A percentile compares a stretch with the other conserved stretches of the same genome.
phyloP scores from a whole-genome alignment of 1,140 invertebrate genomes.

The Planococcus citri region DNA sequence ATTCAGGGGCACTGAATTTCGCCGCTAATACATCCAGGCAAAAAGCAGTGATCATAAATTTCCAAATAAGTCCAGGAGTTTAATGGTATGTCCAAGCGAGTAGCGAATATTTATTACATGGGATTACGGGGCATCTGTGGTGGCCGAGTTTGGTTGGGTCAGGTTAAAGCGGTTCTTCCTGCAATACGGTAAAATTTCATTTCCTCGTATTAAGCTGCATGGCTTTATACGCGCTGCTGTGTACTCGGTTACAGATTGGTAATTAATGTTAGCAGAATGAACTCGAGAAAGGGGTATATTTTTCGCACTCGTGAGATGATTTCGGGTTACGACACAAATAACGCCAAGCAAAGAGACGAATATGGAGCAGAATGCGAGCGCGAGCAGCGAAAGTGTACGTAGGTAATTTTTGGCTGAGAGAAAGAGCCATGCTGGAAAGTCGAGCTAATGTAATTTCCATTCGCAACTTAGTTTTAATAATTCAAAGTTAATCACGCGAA shows the following conservation, averaged over 20 bases:
- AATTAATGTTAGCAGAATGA: background rate
- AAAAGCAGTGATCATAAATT: constrained; percentile 7
- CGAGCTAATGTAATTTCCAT: background rate
- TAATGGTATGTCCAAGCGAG: constrained; percentile 6
- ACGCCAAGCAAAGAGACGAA: too few species aligned
- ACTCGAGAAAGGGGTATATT: background rate
- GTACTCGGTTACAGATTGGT: background rate
- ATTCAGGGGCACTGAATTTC: constrained; percentile 2
- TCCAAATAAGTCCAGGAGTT: constrained; percentile 2
- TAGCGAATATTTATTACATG: constrained; percentile 3
- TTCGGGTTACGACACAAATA: too few species aligned
- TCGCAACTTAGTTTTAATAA: constrained; percentile 2
- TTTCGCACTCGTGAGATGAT: background rate
- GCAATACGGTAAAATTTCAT: background rate
- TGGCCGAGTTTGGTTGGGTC: constrained; percentile 5
- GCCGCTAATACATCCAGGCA: constrained; percentile 5
- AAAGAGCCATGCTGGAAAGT: background rate
- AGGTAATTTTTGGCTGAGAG: background rate
- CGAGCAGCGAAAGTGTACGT: background rate
- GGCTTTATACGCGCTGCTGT: background rate
- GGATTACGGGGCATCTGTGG: constrained; percentile 1
- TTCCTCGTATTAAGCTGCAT: background rate
- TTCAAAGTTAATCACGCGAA: constrained; percentile 6
- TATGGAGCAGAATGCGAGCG: background rate
- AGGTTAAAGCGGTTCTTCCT: constrained; percentile 6